Conservation (phyloP, 1,140 invertebrate genomes). For the Trissolcus basalis region DNA sequence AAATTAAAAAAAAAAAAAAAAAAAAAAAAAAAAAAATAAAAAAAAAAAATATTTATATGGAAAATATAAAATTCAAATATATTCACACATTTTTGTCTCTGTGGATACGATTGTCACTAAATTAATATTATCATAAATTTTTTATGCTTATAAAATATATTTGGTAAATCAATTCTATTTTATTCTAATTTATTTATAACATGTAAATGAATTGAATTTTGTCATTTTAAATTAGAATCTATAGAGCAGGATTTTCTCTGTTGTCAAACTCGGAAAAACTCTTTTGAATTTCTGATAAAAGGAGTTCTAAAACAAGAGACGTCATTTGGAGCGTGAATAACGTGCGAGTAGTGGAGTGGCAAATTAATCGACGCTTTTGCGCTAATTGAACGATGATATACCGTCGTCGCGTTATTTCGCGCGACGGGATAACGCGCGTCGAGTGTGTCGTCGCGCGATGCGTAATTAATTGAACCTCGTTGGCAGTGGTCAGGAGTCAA, state of each 20-base stretch:
- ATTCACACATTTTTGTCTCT: too few species aligned
- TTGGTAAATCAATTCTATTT: too few species aligned
- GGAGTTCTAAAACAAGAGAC: neutral
- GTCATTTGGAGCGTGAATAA: conserved; percentile 15
- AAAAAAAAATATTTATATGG: too few species aligned
- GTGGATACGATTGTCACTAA: too few species aligned
- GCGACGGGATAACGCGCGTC: conserved; percentile 2
- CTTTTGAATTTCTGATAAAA: neutral
- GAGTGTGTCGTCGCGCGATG: conserved; percentile 39
- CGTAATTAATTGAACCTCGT: conserved; percentile 52
- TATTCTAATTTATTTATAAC: too few species aligned
- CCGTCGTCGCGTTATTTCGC: conserved; percentile 19
- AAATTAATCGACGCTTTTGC: conserved; percentile 44
- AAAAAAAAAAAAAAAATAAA: too few species aligned
- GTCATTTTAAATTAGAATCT: neutral
- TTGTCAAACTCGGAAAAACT: neutral
- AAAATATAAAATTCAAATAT: too few species aligned
- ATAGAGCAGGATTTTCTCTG: neutral
- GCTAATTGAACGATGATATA: conserved; percentile 30
- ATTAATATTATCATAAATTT: too few species aligned
- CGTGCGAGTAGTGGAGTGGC: conserved; percentile 11
- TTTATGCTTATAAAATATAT: too few species aligned
- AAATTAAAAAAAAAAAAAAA: too few species aligned
- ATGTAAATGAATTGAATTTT: too few species aligned
- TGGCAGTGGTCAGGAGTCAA: conserved; percentile 49